Evolutionary conservation across 2,113 vertebrate species (phyloP), one percentile per base, ranked within the genome.

Genomic region (Actenoides lindsayi): DNA sequence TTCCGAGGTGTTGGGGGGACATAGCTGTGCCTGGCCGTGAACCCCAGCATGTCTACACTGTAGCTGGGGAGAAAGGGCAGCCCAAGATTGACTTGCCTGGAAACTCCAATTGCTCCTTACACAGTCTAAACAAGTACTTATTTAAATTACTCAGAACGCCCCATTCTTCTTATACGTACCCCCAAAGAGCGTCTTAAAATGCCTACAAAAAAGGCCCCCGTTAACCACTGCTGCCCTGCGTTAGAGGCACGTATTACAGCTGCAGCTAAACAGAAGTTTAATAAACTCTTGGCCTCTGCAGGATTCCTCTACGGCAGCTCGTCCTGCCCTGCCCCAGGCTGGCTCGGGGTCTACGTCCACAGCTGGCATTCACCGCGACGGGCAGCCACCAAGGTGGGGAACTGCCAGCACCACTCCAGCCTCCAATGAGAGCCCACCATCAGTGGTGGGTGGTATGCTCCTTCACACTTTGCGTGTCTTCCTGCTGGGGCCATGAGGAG

Each of bases 41-140:
- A 67, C 76, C 2, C 0, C 37, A 23, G 24, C 0, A 0, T 44
- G 14, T 53, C 73, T 57, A 5, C 1, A 0, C 64, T 60, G 12
- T 0, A 87, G 60, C 54, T 62, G 44, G 31, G 42, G 33, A 89
- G 44, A 87, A 81, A 83, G 15, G 42, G 42, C 42, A 77, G 0
- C 16, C 73, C 21, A 41, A 42, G 56, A 42, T 31, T 77, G 65
- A 62, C 75, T 69, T 65, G 48, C n/a, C 79, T 88, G 81, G 59
- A 87, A 90, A 89, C 68, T 93, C 42, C 71, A 28, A 11, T 16
- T 94, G 68, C 91, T 86, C 64, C 89, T 95, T 56, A 87, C 46
- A 74, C 44, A 83, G 88, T 88, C 91, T 93, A 95, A 97, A 90
- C 86, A 96, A 96, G 94, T 96, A 92, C 79, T 96, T 90, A 78